Conservation (phyloP, 2,113 vertebrate species). For the Origma solitaria region DNA sequence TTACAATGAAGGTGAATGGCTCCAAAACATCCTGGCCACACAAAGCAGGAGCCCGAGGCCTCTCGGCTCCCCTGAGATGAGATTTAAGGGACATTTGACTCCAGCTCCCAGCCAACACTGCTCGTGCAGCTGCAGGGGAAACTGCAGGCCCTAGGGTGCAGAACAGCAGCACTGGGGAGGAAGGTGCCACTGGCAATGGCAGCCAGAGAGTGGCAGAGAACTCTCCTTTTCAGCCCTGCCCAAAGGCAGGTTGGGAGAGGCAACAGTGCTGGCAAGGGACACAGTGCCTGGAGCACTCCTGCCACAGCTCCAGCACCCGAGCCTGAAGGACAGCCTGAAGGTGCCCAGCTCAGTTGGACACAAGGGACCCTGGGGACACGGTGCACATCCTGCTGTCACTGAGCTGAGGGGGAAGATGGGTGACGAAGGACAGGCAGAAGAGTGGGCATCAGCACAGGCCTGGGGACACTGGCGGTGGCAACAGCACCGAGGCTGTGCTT, state of each 20-base stretch:
- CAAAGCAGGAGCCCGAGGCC: not conserved
- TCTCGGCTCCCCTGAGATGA: not conserved
- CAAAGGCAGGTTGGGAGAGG: not conserved
- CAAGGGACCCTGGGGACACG: not conserved
- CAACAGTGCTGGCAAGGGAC: not conserved
- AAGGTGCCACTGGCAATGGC: not conserved
- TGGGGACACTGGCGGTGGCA: not conserved
- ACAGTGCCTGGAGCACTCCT: not conserved
- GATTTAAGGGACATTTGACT: not conserved
- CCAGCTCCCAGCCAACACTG: not conserved
- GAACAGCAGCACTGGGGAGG: not conserved
- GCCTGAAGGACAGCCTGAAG: not conserved
- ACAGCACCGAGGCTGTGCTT: fast-evolving
- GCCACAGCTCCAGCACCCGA: not conserved
- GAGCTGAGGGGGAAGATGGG: not conserved
- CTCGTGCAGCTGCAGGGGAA: not conserved
- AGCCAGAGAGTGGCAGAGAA: not conserved
- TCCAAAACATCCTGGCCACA: not conserved
- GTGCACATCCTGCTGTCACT: fast-evolving
- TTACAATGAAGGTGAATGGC: not conserved
- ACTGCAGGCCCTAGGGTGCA: not conserved
- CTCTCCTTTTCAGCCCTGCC: not conserved
- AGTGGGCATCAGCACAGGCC: fast-evolving
- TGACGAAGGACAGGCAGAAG: not conserved
- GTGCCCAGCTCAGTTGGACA: fast-evolving